Conservation (phyloP, 2,888 invertebrate species). For the Pyrrhosoma nymphula region DNA sequence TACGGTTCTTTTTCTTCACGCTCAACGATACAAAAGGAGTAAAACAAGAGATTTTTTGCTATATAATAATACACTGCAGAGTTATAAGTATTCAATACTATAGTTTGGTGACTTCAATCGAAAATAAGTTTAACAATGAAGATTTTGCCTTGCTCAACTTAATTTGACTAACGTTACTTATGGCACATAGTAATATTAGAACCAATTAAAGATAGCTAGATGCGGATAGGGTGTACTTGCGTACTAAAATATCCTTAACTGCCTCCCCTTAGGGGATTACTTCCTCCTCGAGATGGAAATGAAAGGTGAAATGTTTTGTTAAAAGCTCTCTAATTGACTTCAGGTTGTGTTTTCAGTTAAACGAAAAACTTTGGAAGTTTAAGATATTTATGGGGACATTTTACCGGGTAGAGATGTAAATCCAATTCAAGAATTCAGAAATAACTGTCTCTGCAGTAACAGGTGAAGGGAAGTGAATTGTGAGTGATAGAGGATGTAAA, state of each 20-base stretch:
- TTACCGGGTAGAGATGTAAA: neutral
- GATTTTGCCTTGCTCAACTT: too few relatives aligned
- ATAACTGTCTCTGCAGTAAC: neutral
- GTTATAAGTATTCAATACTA: neutral
- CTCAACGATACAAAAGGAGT: neutral
- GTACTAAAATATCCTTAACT: neutral
- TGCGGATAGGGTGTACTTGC: neutral
- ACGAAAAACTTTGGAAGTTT: neutral
- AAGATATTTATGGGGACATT: neutral
- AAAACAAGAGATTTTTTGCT: neutral
- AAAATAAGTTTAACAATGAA: too few relatives aligned
- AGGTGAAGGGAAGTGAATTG: neutral
- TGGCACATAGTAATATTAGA: neutral
- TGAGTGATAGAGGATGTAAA: neutral
- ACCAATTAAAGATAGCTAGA: neutral
- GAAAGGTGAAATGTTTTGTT: neutral
- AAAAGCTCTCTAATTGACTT: neutral
- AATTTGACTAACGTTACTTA: neutral
- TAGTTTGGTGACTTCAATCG: neutral
- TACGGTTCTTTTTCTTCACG: neutral
- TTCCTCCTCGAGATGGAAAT: neutral
- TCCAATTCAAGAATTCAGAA: neutral
- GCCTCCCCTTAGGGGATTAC: neutral
- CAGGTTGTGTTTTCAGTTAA: neutral
- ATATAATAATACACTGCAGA: neutral